phyloP scores from a whole-genome alignment of 2,888 invertebrate genomes.

The Copidosoma aretas region DNA sequence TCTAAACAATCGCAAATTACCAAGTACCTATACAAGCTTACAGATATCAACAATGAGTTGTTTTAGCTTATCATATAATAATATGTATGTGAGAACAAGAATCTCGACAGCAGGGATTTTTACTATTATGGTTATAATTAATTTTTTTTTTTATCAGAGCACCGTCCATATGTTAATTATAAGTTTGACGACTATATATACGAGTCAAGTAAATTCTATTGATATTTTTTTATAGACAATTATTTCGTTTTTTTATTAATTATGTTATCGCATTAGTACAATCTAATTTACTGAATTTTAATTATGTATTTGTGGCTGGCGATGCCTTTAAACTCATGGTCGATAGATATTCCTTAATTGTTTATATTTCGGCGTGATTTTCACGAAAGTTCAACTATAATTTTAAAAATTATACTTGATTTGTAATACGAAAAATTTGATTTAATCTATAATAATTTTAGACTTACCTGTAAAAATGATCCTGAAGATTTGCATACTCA shows the following conservation, averaged over 20 bases:
- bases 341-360: conserved; percentile 8
- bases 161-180: conserved; percentile 57
- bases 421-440: too few relatives aligned
- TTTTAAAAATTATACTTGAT: too few relatives aligned
- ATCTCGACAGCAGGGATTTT: conserved; percentile 23
- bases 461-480: too few relatives aligned
- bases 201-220: not conserved
- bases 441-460: too few relatives aligned
- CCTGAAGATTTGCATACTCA: too few relatives aligned
- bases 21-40: conserved; percentile 45
- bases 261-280: conserved; percentile 17
- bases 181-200: conserved; percentile 33
- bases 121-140: conserved; percentile 30
- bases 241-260: conserved; percentile 31
- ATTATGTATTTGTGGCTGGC: conserved; percentile 51
- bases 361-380: conserved; percentile 13
- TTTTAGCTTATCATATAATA: conserved; percentile 21
- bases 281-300: conserved; percentile 22
- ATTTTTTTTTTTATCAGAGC: conserved; percentile 43
- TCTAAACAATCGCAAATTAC: conserved; percentile 31
- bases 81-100: not conserved
- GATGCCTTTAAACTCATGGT: conserved; percentile 51
- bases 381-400: too few relatives aligned
- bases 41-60: conserved; percentile 44
- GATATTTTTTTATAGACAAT: conserved; percentile 14